Evolutionary conservation across 2,113 vertebrate genomes (phyloP).

Genomic region (Ictalurus punctatus): DNA sequence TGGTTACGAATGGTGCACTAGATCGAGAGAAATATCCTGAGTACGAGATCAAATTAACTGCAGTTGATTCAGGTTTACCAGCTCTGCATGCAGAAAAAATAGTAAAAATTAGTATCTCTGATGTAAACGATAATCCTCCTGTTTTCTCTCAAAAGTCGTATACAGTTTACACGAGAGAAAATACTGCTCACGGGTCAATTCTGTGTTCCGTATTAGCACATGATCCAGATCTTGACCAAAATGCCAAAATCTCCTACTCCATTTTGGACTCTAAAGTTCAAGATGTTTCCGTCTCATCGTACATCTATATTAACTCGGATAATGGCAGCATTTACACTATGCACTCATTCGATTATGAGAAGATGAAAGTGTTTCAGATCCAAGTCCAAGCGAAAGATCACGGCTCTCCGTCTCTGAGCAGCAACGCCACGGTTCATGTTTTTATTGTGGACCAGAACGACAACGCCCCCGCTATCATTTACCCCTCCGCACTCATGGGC

Average conservation of each 20-base stretch:
- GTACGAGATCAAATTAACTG: conserved; percentile 73
- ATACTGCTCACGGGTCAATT: conserved; percentile 71
- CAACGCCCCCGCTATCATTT: conserved; percentile 75
- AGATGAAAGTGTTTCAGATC: conserved; percentile 76
- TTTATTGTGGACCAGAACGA: conserved; percentile 77
- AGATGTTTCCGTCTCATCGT: conserved; percentile 68
- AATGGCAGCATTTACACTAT: conserved; percentile 72
- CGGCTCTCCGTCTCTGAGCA: conserved; percentile 70
- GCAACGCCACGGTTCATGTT: conserved; percentile 70
- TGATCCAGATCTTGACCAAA: conserved; percentile 76
- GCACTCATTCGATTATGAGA: conserved; percentile 76
- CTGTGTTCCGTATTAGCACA: conserved; percentile 76
- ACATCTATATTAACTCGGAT: conserved; percentile 75
- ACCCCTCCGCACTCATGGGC: conserved; percentile 69
- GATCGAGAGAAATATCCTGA: conserved; percentile 76
- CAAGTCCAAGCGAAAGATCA: conserved; percentile 73
- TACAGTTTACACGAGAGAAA: conserved; percentile 78
- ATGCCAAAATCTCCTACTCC: conserved; percentile 75
- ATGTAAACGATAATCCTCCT: conserved; percentile 84
- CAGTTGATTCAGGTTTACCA: conserved; percentile 75
- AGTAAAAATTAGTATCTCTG: conserved; percentile 78
- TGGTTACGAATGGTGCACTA: conserved; percentile 77
- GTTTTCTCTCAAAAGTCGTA: conserved; percentile 72
- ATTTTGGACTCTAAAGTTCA: conserved; percentile 67
- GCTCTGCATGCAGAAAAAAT: conserved; percentile 69